Base-by-base conservation (phyloP, 2,888 invertebrate species). In the Troides helena region DNA sequence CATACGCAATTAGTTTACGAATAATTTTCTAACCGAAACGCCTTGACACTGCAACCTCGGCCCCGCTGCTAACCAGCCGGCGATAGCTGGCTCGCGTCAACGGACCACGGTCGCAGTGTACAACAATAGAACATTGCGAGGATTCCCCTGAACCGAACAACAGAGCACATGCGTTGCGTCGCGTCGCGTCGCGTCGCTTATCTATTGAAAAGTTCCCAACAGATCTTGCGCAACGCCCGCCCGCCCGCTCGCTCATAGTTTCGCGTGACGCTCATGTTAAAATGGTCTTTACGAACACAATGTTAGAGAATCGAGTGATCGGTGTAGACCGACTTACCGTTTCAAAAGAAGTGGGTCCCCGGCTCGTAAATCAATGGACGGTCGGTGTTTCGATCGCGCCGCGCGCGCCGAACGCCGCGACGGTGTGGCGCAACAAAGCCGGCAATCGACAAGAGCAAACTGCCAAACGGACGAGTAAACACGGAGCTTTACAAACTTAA, bases 1-100 rank as follows among this genome's bases (percentile, higher is more conserved):
- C 65, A 68, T 73, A 75, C 71, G 72, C 76, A 78, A 73, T 75
- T 74, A 77, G 77, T 76, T 78, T 77, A 77, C 77, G 77, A 74
- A 75, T 75, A 75, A 75, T 76, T 73, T 75, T 72, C 71, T 76
- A 76, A 78, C 74, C 77, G 76, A 79, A 79, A 79, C 80, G 78
- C 89, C 89, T 89, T 89, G 88, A 89, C 89, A 88, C 80, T 86
- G 85, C 85, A 85, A 83, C 87, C 85, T 84, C 83, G 77, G 75
- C 79, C 77, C 70, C 70, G 72, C 65, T 62, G 63, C 69, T 67
- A 58, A 77, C 77, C 76, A 78, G 73, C 74, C 81, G 83, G 85
- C 86, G 87, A 86, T 86, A 80, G 82, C 80, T 78, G 77, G 77
- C 78, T 77, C 75, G 80, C 84, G 86, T 88, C 87, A 88, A 86